phyloP scores from a whole-genome alignment of 2,113 vertebrate species.

The Pungitius pungitius region DNA sequence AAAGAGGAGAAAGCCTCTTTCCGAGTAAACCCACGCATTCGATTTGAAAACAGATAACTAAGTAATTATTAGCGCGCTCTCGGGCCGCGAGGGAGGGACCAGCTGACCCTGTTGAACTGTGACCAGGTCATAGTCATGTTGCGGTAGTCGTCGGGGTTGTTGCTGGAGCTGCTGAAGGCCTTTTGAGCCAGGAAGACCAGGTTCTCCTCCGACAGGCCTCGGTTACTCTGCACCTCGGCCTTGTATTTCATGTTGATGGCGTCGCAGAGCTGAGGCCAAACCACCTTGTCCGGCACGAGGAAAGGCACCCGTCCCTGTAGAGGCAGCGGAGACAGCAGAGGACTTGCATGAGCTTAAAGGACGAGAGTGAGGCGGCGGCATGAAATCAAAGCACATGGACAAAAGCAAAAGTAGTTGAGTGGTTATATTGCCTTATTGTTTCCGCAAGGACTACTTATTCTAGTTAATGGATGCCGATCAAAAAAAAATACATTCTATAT shows the following conservation, averaged over 20 bases:
- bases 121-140: constrained; percentile 96
- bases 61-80: background rate
- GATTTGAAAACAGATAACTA: background rate
- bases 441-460: background rate
- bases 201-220: constrained; percentile 93
- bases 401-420: background rate
- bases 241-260: constrained; percentile 98
- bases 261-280: constrained; percentile 93
- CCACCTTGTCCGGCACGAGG: constrained; percentile 92
- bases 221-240: constrained; percentile 93
- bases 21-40: constrained; percentile 6
- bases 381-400: background rate
- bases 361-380: background rate
- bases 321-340: constrained; percentile 11
- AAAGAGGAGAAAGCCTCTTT: background rate
- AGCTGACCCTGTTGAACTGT: constrained; percentile 93
- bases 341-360: background rate
- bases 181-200: constrained; percentile 95
- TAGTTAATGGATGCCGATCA: background rate
- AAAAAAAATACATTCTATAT: background rate
- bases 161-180: constrained; percentile 90
- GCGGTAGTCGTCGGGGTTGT: constrained; percentile 90
- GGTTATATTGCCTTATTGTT: background rate
- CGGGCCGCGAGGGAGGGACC: background rate
- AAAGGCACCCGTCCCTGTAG: constrained; percentile 93